Conservation (phyloP, 2,113 vertebrate genomes). For the Lipophrys pholis region DNA sequence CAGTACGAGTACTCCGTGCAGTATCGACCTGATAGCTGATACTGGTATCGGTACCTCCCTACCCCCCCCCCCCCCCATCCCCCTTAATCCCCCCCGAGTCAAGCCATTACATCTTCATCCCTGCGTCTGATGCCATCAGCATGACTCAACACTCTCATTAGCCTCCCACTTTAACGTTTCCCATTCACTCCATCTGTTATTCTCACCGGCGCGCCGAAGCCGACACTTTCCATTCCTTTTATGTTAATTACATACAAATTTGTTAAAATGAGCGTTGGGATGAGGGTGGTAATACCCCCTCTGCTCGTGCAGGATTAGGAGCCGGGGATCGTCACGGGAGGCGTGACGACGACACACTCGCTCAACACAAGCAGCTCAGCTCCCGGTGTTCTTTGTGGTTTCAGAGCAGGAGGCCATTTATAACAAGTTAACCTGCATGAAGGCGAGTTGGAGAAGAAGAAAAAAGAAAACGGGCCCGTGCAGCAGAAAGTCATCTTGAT, state of each 20-base stretch:
- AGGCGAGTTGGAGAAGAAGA: slow-evolving; percentile 19
- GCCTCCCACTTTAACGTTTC: slow-evolving; percentile 42
- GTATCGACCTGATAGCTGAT: no score
- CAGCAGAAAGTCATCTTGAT: slow-evolving; percentile 43
- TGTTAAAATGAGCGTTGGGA: slow-evolving; percentile 36
- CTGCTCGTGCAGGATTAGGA: slow-evolving; percentile 8
- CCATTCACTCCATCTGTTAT: slow-evolving; percentile 56
- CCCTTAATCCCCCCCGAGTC: slow-evolving; percentile 13
- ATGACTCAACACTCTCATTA: slow-evolving; percentile 62
- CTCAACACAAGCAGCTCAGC: no score
- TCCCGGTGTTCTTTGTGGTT: no score
- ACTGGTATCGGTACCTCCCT: no score
- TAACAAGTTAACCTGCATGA: slow-evolving; percentile 31
- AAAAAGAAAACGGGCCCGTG: slow-evolving; percentile 19
- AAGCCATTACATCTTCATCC: slow-evolving; percentile 38
- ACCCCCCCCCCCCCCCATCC: no score
- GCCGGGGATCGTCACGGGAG: slow-evolving; percentile 10
- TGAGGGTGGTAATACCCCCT: slow-evolving; percentile 19
- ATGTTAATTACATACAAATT: slow-evolving; percentile 57
- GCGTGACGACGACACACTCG: no score
- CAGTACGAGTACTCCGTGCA: no score
- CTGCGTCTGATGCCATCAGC: slow-evolving; percentile 46
- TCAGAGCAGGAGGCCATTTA: slow-evolving; percentile 1
- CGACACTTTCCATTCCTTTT: slow-evolving; percentile 56
- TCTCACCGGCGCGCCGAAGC: slow-evolving; percentile 51